Conservation (phyloP, 2,797 vertebrate species). For the Nyctalus aviator region DNA sequence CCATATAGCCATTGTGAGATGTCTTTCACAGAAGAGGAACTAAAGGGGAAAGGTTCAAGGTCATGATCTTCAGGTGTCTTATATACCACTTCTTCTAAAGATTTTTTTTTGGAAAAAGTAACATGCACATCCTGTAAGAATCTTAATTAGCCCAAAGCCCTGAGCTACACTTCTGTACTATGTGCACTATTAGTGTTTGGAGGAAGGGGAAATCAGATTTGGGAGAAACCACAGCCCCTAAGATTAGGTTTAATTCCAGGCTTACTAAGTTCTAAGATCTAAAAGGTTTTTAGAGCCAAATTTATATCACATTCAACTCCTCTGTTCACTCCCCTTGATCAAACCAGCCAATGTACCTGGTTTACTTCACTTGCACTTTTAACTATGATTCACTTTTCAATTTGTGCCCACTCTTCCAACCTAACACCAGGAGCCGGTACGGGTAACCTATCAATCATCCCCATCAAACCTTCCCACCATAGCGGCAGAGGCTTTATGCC, state of each 20-base stretch:
- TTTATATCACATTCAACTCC: background rate
- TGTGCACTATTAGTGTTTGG: background rate
- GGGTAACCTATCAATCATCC: background rate
- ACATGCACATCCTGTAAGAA: background rate
- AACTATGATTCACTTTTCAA: slow-evolving; percentile 44
- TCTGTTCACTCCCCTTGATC: slow-evolving; percentile 11
- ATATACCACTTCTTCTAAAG: slow-evolving; percentile 49
- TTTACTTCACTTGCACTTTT: slow-evolving; percentile 41
- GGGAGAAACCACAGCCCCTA: background rate
- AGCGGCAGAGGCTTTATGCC: background rate
- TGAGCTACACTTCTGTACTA: slow-evolving; percentile 18
- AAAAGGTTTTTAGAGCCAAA: slow-evolving; percentile 5
- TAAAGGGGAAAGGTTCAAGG: slow-evolving; percentile 6
- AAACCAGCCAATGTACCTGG: background rate
- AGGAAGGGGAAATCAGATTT: background rate
- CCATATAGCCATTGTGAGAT: background rate
- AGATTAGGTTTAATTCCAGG: slow-evolving; percentile 36
- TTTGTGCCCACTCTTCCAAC: background rate
- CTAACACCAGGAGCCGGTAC: background rate
- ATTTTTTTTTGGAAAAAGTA: background rate
- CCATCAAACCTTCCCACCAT: background rate
- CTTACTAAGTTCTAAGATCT: slow-evolving; percentile 28
- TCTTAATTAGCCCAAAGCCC: background rate
- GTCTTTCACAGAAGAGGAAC: slow-evolving; percentile 55
- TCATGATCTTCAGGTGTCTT: slow-evolving; percentile 60